Conservation (phyloP, 2,797 vertebrate species). For the Tokudaia muenninki region DNA sequence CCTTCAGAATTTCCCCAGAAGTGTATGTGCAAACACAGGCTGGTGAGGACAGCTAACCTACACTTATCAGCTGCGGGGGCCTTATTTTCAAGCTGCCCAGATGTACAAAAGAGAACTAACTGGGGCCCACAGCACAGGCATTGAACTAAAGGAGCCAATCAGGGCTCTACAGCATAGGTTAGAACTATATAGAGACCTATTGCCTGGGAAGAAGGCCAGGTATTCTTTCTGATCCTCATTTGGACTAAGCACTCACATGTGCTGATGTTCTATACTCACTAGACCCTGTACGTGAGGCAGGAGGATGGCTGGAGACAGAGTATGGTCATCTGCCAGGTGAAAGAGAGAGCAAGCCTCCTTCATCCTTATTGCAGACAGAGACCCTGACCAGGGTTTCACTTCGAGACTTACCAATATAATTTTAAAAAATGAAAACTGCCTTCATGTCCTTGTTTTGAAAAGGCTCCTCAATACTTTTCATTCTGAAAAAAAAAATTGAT, state of each 20-base stretch:
- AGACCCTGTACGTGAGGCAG: not conserved
- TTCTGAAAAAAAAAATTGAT: not conserved
- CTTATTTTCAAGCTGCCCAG: not conserved
- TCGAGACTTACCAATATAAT: not conserved
- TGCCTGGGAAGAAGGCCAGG: not conserved
- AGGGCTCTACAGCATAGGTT: not conserved
- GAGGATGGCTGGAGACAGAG: not conserved
- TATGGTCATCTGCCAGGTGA: not conserved
- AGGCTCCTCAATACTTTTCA: constrained; percentile 29
- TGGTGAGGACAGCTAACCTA: not conserved
- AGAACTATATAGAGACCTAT: not conserved
- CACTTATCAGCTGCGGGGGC: not conserved
- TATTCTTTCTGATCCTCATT: not conserved
- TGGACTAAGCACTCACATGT: not conserved
- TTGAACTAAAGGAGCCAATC: not conserved
- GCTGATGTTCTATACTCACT: not conserved
- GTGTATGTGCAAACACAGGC: not conserved
- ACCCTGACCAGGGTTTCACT: not conserved
- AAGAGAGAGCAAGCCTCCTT: not conserved
- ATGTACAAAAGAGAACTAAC: not conserved
- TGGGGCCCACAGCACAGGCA: not conserved
- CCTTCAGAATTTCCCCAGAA: not conserved
- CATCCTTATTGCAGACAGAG: not conserved
- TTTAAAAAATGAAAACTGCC: not conserved
- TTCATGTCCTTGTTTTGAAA: constrained; percentile 38